Percentiles rank a stretch among this genome's conserved stretches.
These are phyloP conservation scores for Caenorhabditis sp. DNA, from an alignment of 2,888 invertebrate species.

Conservation along the genomic window DNA sequence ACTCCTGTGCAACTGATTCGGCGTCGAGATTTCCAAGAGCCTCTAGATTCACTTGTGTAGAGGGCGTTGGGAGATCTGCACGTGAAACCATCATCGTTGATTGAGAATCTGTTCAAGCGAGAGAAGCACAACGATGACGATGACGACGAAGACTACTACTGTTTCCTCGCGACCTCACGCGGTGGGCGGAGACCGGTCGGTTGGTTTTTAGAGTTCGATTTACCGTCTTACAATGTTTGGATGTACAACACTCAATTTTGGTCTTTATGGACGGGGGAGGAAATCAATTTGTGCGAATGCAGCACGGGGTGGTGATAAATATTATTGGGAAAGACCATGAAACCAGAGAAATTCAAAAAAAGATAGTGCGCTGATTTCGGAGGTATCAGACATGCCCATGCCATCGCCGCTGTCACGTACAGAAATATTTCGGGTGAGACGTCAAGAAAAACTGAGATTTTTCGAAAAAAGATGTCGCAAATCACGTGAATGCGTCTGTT, in stretches of 20 bases:
- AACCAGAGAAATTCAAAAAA: slow-evolving; percentile 36
- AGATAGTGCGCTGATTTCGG: slow-evolving; percentile 14
- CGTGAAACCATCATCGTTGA: slow-evolving; percentile 49
- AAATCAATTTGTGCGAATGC: slow-evolving; percentile 29
- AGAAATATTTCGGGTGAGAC: slow-evolving; percentile 26
- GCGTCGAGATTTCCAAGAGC: slow-evolving; percentile 28
- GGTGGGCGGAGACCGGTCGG: slow-evolving; percentile 38
- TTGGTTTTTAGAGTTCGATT: slow-evolving; percentile 61
- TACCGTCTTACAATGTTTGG: slow-evolving; percentile 43
- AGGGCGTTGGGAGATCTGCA: slow-evolving; percentile 43
- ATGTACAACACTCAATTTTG: slow-evolving; percentile 49
- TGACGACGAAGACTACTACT: slow-evolving; percentile 30
- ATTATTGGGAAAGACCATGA: slow-evolving; percentile 35
- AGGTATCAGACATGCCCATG: slow-evolving; percentile 26
- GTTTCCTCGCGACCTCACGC: slow-evolving; percentile 34
- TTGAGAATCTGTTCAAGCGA: slow-evolving; percentile 2
- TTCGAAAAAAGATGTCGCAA: slow-evolving; percentile 28
- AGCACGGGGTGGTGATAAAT: slow-evolving; percentile 23
- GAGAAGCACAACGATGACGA: slow-evolving; percentile 28
- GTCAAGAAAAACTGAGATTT: slow-evolving; percentile 23
- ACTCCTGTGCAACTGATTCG: slow-evolving; percentile 41
- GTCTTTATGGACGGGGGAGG: slow-evolving; percentile 35
- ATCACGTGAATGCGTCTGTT: slow-evolving; percentile 31
- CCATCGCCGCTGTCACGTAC: slow-evolving; percentile 41
- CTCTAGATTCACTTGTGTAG: slow-evolving; percentile 26